These are phyloP conservation scores for Monomorium pharaonis DNA, from an alignment of 1,140 invertebrate species.

Conservation along the genomic window DNA sequence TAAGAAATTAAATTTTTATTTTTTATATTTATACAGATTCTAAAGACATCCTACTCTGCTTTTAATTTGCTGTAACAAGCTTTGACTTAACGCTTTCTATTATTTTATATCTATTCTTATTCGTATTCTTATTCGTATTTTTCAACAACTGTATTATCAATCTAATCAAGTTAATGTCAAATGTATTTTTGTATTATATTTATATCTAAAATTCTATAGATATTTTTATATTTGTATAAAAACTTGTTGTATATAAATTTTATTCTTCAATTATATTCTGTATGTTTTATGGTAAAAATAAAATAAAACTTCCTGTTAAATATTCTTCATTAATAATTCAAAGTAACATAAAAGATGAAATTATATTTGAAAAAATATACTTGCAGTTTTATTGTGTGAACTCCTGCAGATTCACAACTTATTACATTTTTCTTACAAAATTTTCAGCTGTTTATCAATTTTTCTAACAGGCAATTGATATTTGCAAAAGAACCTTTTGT, in stretches of 20 bases:
- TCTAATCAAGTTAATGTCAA: background rate
- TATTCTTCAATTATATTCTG: background rate
- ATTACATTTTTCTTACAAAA: background rate
- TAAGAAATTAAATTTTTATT: background rate
- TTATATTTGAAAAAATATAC: background rate
- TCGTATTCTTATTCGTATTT: too few species aligned
- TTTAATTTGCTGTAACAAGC: constrained; percentile 43
- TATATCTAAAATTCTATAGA: background rate
- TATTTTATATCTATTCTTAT: background rate
- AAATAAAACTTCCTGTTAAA: background rate
- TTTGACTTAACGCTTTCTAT: constrained; percentile 29
- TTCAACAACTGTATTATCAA: background rate
- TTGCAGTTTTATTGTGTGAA: background rate
- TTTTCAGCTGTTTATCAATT: background rate
- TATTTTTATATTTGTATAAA: constrained; percentile 29
- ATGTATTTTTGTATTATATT: constrained; percentile 15
- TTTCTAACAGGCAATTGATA: background rate
- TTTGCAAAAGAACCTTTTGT: background rate
- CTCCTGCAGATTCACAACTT: background rate
- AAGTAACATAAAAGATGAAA: background rate
- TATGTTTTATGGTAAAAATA: background rate
- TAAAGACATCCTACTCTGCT: constrained; percentile 34
- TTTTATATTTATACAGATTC: background rate
- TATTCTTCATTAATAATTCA: background rate
- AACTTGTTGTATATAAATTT: background rate